Evolutionary conservation across 2,888 invertebrate species (phyloP).

Genomic region (Hyles lineata): DNA sequence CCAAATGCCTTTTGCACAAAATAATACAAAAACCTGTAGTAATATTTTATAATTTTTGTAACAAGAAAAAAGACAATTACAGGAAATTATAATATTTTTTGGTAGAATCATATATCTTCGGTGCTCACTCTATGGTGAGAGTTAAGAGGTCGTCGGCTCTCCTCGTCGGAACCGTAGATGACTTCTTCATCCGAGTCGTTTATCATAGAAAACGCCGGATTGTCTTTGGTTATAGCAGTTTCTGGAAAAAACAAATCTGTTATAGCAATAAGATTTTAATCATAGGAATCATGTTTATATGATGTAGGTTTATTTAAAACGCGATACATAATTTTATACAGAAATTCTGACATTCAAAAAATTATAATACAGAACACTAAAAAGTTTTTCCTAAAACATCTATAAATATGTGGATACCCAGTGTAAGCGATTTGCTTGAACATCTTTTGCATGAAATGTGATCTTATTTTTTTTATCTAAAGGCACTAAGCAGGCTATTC

Average conservation of each 20-base stretch:
- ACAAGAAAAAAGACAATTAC: slow-evolving; percentile 39
- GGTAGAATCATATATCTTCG: slow-evolving; percentile 72
- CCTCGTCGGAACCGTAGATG: slow-evolving; percentile 96
- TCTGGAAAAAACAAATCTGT: slow-evolving; percentile 84
- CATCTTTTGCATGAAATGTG: too few species aligned
- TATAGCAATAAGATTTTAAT: too few species aligned
- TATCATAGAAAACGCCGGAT: slow-evolving; percentile 99
- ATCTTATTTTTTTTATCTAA: too few species aligned
- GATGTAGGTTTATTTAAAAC: too few species aligned
- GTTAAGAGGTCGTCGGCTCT: slow-evolving; percentile 92
- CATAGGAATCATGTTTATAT: too few species aligned
- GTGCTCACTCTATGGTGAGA: slow-evolving; percentile 88
- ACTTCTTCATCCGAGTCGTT: slow-evolving; percentile 99
- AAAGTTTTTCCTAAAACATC: too few species aligned
- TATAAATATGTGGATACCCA: too few species aligned
- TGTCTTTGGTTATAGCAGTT: slow-evolving; percentile 96
- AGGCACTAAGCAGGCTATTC: too few species aligned
- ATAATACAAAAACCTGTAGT: slow-evolving; percentile 13
- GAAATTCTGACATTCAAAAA: too few species aligned
- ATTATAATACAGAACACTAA: too few species aligned
- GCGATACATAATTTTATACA: too few species aligned
- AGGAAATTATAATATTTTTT: slow-evolving; percentile 33
- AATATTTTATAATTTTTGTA: slow-evolving; percentile 37
- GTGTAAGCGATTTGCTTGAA: too few species aligned
- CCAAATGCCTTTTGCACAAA: background rate